These are phyloP conservation scores for Lota lota DNA, from an alignment of 2,113 vertebrate species.

Conservation along the genomic window DNA sequence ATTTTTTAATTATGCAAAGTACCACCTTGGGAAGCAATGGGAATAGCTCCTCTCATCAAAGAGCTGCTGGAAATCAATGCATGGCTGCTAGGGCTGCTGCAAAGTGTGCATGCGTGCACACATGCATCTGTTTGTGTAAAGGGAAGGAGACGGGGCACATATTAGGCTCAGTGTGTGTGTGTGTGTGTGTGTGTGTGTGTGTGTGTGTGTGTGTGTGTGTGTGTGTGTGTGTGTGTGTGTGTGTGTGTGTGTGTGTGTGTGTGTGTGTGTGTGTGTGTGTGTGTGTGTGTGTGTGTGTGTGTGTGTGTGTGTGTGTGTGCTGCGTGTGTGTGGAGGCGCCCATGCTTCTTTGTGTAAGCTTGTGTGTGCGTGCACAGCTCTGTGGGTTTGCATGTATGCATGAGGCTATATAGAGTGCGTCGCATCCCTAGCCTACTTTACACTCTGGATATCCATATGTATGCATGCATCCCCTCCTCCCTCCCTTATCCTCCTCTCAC, in stretches of 20 bases:
- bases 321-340: constrained; percentile 10
- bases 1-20: constrained; percentile 76
- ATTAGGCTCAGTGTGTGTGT: constrained; percentile 15
- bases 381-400: neutral
- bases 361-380: constrained; percentile 10
- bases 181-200: no score
- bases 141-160: neutral
- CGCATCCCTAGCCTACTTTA: constrained; percentile 52
- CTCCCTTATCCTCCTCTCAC: neutral
- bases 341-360: constrained; percentile 37
- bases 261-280: constrained; percentile 23
- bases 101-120: constrained; percentile 38
- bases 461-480: constrained; percentile 2
- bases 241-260: constrained; percentile 9
- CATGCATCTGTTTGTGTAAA: neutral
- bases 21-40: constrained; percentile 69
- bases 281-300: constrained; percentile 17
- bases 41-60: constrained; percentile 75
- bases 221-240: neutral
- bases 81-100: constrained; percentile 61
- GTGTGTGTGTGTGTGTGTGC: constrained; percentile 28
- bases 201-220: neutral
- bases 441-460: neutral
- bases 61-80: constrained; percentile 74
- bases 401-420: neutral